Base-by-base conservation (phyloP, 2,888 invertebrate species). In the Rhogogaster chlorosoma region DNA sequence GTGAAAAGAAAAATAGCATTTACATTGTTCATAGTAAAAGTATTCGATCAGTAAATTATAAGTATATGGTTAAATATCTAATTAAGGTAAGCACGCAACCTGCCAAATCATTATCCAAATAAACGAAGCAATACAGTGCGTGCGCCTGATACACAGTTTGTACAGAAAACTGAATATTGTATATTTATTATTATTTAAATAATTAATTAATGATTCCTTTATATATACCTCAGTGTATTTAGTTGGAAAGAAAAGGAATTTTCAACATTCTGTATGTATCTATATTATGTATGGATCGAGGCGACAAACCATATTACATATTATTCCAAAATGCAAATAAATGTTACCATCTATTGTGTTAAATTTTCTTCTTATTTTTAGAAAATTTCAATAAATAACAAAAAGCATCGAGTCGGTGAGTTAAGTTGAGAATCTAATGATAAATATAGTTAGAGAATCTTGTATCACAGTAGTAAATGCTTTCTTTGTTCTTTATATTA, bases 331-430 rank as follows among this genome's bases (percentile, higher is more conserved):
- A 88, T 89, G 88, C 88, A 91, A 90, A 91, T 91, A 91, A 91
- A 91, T 91, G 90, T 90, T 90, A 91, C 89, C 89, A 90, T 90
- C 89, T 89, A 91, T 91, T 89, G 89, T 91, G 90, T 91, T 90
- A 89, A 89, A n/a, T 73, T 6, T 75, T 75, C 10, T 73, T 73
- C 9, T 32, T 22, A 22, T 38, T 32, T 53, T 12, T 78, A 32
- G 18, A 18, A 18, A 45, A 26, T n/a, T 7, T 0, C 0, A 70
- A 32, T 4, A 3, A 36, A 36, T 36, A 70, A 29, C 32, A 18
- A 18, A 70, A 36, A 32, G 5, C 18, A 70, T n/a, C 36, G 9
- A 70, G 18, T 32, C 1, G 36, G 36, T 32, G 36, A 67, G 67
- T 67, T 7, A n/a, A 36, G 36, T 70, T 18, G 9, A 36, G 18